These are phyloP conservation scores for Lacerta bilineata DNA, from an alignment of 2,797 vertebrate species.

Conservation along the genomic window DNA sequence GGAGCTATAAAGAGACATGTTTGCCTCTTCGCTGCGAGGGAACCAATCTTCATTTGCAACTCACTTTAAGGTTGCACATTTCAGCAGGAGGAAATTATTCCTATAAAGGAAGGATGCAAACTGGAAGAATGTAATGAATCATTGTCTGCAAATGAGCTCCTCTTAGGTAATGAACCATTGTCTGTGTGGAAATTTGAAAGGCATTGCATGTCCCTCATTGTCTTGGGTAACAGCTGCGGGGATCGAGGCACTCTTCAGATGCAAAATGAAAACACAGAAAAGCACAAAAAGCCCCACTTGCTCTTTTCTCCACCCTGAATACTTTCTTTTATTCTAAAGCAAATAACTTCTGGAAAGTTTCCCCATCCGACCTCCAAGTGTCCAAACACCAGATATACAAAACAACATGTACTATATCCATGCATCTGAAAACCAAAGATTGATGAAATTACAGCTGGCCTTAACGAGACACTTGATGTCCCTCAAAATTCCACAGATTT, in stretches of 20 bases:
- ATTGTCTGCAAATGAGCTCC: slow-evolving; percentile 31
- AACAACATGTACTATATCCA: background rate
- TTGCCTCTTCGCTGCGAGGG: background rate
- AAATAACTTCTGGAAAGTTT: background rate
- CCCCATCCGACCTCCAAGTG: too few species aligned
- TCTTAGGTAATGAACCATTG: slow-evolving; percentile 39
- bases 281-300: background rate
- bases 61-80: background rate
- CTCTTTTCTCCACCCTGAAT: background rate
- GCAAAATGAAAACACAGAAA: slow-evolving; percentile 6
- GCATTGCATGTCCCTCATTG: slow-evolving; percentile 6
- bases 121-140: slow-evolving; percentile 28
- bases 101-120: slow-evolving; percentile 14
- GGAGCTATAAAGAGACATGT: background rate
- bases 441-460: background rate
- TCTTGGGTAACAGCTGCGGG: slow-evolving; percentile 17
- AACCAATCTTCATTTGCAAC: background rate
- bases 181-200: background rate
- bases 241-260: background rate
- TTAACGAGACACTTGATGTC: background rate
- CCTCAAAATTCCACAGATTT: too few species aligned
- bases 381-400: background rate
- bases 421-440: background rate
- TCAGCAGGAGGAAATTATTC: slow-evolving; percentile 22
- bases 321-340: background rate